These are phyloP conservation scores for Oryctes rhinoceros DNA, from an alignment of 1,140 invertebrate species.

Conservation along the genomic window DNA sequence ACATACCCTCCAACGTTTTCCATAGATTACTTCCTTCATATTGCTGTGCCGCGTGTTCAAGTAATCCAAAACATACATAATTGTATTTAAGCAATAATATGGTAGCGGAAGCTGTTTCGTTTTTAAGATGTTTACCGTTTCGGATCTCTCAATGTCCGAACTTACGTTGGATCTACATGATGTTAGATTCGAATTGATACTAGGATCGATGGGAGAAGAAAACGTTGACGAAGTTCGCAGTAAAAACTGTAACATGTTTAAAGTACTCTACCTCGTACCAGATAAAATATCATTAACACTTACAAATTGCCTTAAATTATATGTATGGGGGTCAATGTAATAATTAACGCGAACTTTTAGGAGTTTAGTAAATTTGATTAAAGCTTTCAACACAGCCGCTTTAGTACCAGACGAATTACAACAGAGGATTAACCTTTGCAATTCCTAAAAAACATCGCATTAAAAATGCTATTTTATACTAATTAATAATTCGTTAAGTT, in stretches of 20 bases:
- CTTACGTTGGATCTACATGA: conserved; percentile 26
- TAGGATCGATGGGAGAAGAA: conserved; percentile 13
- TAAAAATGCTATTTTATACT: no score
- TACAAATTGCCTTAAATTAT: conserved; percentile 63
- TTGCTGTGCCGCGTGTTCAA: conserved; percentile 52
- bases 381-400: conserved; percentile 59
- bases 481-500: neutral
- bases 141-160: conserved; percentile 49
- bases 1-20: neutral
- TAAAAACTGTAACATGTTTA: conserved; percentile 16
- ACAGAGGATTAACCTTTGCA: conserved; percentile 51
- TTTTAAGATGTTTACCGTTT: conserved; percentile 60
- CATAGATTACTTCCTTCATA: conserved; percentile 35
- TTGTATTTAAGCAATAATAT: conserved; percentile 63
- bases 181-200: neutral
- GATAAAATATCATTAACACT: conserved; percentile 16
- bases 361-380: conserved; percentile 62
- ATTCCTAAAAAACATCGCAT: conserved; percentile 48
- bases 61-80: conserved; percentile 60
- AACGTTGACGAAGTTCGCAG: neutral
- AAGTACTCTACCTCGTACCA: neutral
- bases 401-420: conserved; percentile 52
- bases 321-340: conserved; percentile 63
- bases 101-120: conserved; percentile 64
- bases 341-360: conserved; percentile 63